Conservation (phyloP, 2,888 invertebrate species). For the Coenonympha arcania region DNA sequence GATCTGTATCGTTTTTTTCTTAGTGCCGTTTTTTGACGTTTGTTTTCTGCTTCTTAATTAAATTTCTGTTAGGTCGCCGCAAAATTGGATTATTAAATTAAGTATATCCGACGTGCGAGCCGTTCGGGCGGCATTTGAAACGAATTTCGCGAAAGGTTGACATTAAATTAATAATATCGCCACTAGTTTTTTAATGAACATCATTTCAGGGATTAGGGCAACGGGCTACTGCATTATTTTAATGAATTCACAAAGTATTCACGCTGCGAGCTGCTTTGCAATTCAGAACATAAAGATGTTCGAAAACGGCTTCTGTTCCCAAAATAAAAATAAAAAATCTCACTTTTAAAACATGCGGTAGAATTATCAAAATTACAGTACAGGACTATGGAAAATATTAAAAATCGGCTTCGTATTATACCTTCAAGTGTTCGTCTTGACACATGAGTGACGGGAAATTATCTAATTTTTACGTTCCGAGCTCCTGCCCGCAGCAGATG, state of each 20-base stretch:
- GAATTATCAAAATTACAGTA: slow-evolving; percentile 2
- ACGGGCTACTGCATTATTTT: neutral
- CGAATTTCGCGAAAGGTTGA: neutral
- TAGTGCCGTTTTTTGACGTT: slow-evolving; percentile 56
- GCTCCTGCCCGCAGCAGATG: slow-evolving; percentile 21
- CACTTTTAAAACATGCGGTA: neutral
- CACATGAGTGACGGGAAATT: slow-evolving; percentile 17
- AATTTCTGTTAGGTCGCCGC: slow-evolving; percentile 52
- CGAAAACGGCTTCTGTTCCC: neutral
- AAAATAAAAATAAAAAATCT: neutral
- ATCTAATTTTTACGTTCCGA: slow-evolving; percentile 15
- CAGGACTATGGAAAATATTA: neutral
- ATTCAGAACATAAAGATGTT: neutral
- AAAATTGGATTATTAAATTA: slow-evolving; percentile 45
- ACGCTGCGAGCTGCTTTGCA: neutral
- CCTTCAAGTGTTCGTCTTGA: slow-evolving; percentile 4
- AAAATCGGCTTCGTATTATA: neutral
- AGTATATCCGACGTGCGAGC: neutral
- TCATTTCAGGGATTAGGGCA: slow-evolving; percentile 3
- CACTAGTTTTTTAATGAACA: slow-evolving; percentile 3
- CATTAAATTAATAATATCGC: neutral
- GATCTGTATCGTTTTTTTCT: slow-evolving; percentile 38
- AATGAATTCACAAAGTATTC: neutral
- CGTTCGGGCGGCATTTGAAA: slow-evolving; percentile 12
- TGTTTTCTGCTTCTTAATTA: slow-evolving; percentile 59